phyloP scores from a whole-genome alignment of 2,888 invertebrate genomes.

The Pyralis farinalis region DNA sequence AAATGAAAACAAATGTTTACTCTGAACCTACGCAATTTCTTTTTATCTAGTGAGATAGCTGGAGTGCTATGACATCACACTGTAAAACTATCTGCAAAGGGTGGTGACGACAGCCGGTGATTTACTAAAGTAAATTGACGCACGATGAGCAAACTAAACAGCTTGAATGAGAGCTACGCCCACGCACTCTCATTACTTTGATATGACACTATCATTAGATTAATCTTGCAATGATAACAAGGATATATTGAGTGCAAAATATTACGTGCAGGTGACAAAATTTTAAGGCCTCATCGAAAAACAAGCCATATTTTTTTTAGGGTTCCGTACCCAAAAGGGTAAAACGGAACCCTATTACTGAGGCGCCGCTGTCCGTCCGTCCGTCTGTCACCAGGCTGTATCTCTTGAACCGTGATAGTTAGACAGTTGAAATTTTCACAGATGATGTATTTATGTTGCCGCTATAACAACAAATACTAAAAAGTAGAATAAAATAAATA shows the following conservation, averaged over 20 bases:
- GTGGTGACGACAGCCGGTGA: conserved; percentile 57
- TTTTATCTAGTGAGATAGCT: conserved; percentile 17
- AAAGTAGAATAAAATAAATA: too few species aligned
- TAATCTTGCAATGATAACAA: conserved; percentile 37
- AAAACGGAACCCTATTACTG: too few species aligned
- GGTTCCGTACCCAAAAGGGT: too few species aligned
- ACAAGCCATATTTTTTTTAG: too few species aligned
- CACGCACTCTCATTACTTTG: conserved; percentile 55
- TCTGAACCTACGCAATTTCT: conserved; percentile 21
- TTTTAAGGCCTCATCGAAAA: too few species aligned
- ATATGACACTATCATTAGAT: conserved; percentile 38
- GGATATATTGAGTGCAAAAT: conserved; percentile 16
- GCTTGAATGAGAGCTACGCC: conserved; percentile 41
- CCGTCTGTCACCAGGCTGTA: too few species aligned
- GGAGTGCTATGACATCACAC: conserved; percentile 32
- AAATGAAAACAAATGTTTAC: conserved; percentile 41
- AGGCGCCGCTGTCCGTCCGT: too few species aligned
- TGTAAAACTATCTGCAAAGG: conserved; percentile 27
- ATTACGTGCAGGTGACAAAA: too few species aligned
- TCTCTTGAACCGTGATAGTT: too few species aligned
- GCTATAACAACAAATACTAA: too few species aligned
- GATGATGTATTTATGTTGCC: too few species aligned
- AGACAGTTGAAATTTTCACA: too few species aligned
- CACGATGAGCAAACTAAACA: conserved; percentile 45
- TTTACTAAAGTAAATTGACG: conserved; percentile 68